Conservation (phyloP, 1,140 invertebrate species). For the Bombus ignitus region DNA sequence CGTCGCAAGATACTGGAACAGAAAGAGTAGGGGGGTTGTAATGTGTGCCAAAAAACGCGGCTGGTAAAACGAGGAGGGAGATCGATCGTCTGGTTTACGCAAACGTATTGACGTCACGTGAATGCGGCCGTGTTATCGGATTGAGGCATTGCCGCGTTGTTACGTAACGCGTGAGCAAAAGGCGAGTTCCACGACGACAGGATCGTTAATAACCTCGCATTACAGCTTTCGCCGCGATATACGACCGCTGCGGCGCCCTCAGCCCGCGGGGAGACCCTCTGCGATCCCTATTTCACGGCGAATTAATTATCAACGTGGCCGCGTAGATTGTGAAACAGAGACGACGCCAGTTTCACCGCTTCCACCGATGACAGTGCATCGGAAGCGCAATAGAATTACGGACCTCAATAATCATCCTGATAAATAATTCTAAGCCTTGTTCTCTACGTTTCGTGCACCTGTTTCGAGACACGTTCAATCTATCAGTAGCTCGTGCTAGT, state of each 20-base stretch:
- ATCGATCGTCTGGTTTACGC: conserved; percentile 34
- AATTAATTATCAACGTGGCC: conserved; percentile 57
- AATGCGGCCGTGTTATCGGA: conserved; percentile 34
- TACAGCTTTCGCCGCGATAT: conserved; percentile 48
- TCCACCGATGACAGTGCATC: neutral
- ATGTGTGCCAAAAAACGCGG: no score
- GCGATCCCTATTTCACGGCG: conserved; percentile 54
- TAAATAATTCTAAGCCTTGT: conserved; percentile 5
- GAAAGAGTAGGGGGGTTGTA: no score
- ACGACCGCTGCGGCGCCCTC: conserved; percentile 24
- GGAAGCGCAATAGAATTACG: conserved; percentile 18
- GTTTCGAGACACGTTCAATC: neutral
- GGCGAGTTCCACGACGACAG: neutral
- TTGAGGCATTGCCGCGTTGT: conserved; percentile 32
- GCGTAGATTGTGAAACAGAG: conserved; percentile 7
- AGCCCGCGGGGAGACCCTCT: conserved; percentile 13
- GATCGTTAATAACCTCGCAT: conserved; percentile 61
- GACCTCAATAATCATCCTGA: conserved; percentile 1
- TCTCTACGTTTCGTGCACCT: no score
- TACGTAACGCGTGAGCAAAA: conserved; percentile 36
- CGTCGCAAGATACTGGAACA: no score
- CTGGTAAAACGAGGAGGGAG: neutral
- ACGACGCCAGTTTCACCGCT: conserved; percentile 18
- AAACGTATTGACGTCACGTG: conserved; percentile 27
- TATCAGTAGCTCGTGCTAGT: no score